Percentiles rank a stretch among this genome's conserved stretches.
These are phyloP conservation scores for Phocides pigmalion DNA, from an alignment of 1,140 invertebrate species.

Conservation along the genomic window DNA sequence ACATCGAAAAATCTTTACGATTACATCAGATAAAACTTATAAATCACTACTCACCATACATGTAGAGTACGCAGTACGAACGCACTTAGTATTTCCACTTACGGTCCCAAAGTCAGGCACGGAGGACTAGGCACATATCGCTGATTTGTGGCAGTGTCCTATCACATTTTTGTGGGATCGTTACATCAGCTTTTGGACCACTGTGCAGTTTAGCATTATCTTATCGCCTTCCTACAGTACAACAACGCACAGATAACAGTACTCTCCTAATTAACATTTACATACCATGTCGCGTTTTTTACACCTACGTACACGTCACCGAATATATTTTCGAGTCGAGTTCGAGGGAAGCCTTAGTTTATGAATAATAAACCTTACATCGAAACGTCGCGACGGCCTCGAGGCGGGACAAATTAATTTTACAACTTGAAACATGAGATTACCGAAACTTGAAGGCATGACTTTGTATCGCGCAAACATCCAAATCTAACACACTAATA, in stretches of 20 bases:
- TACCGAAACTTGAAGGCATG: conserved; percentile 54
- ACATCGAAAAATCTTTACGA: conserved; percentile 10
- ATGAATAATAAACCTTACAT: conserved; percentile 51
- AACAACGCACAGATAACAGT: conserved; percentile 34
- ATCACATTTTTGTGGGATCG: conserved; percentile 13
- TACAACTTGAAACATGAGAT: conserved; percentile 43
- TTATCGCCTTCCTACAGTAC: conserved; percentile 48
- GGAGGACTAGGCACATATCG: neutral
- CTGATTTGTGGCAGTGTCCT: conserved; percentile 15
- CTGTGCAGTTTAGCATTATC: conserved; percentile 44
- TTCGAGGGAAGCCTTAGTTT: conserved; percentile 49
- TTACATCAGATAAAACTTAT: conserved; percentile 1
- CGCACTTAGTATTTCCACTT: conserved; percentile 18
- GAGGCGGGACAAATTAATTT: conserved; percentile 41
- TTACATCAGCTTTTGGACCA: conserved; percentile 42
- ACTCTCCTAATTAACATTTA: conserved; percentile 37
- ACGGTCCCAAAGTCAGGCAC: conserved; percentile 11
- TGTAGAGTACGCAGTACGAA: neutral
- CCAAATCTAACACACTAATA: conserved; percentile 48
- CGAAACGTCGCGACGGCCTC: conserved; percentile 47
- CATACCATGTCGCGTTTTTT: conserved; percentile 24
- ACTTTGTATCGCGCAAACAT: conserved; percentile 57
- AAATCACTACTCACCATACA: conserved; percentile 29
- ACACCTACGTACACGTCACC: conserved; percentile 28
- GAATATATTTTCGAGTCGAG: conserved; percentile 40